phyloP scores from a whole-genome alignment of 2,888 invertebrate species.

The Luperina testacea region DNA sequence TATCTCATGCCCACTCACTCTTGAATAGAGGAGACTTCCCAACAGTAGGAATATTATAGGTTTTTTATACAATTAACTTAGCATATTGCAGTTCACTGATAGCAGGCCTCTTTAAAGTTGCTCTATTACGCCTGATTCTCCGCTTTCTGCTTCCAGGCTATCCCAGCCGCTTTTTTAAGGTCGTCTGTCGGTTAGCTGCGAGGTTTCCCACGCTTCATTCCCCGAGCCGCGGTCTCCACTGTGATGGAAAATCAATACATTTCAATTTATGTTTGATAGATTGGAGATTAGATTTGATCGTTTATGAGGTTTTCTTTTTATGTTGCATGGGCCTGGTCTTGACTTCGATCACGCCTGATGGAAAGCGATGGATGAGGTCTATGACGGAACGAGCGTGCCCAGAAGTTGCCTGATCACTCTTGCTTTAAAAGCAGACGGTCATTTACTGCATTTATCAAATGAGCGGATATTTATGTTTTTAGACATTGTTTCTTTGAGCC shows the following conservation, averaged over 20 bases:
- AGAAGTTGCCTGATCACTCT: not conserved
- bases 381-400: not conserved
- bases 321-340: not conserved
- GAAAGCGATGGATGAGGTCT: not conserved
- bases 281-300: conserved; percentile 32
- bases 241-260: conserved; percentile 44
- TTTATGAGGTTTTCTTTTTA: conserved; percentile 13
- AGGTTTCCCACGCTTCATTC: conserved; percentile 43
- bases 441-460: conserved; percentile 2
- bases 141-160: not conserved
- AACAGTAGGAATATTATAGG: not conserved
- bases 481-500: not conserved
- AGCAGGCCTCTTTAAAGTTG: not conserved
- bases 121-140: not conserved
- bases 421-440: not conserved
- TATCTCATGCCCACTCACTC: too few species aligned
- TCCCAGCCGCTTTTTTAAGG: not conserved
- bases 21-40: not conserved
- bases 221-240: conserved; percentile 13
- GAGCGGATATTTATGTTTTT: conserved; percentile 17
- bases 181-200: conserved; percentile 11
- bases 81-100: not conserved
- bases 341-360: not conserved
- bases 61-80: not conserved
- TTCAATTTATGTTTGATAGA: conserved; percentile 36